Evolutionary conservation across 2,113 vertebrate genomes (phyloP), one percentile per base, ranked within the genome.

Genomic region (Danionella cerebrum): DNA sequence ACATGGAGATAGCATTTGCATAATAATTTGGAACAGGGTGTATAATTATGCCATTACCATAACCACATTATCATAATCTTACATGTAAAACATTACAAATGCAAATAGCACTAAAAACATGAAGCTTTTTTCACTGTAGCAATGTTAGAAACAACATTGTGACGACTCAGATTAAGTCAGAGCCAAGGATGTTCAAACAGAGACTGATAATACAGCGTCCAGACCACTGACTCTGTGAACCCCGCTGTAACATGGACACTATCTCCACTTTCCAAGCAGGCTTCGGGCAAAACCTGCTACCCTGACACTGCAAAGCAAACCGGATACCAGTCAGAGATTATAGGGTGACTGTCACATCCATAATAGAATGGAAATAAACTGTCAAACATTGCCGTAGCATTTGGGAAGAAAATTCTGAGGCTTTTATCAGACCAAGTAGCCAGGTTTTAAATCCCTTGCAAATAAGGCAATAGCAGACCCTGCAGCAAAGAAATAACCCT

Each of bases 131-230:
- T 51, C 47, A 36, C 47, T 70, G 63, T 72, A n/a, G 51, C 62
- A 19, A 57, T 74, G 67, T 67, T 74, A 76, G 75, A 65, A 66
- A 77, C 68, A 74, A 52, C 55, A 71, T 69, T 72, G 51, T 65
- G 73, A 78, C 73, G 73, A 41, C 62, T 66, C 21, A 63, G 70
- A 75, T 79, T 78, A 75, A 39, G 76, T 73, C 13, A 22, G 36
- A 78, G 66, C 50, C 24, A 10, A 29, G 50, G 65, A 57, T 65
- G 36, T 72, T 71, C 48, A 55, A 73, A 66, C 35, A 57, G 70
- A 42, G 48, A 55, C 38, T 65, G 53, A 59, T 67, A 74, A 76
- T 75, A 57, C 72, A 58, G 68, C 69, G 13, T 53, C 67, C 65
- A 69, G 71, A 63, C 29, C 39, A 38, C 2, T 41, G 55, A 33